Base-by-base conservation (phyloP, 2,888 invertebrate genomes). In the Acanthococcus lagerstroemiae region DNA sequence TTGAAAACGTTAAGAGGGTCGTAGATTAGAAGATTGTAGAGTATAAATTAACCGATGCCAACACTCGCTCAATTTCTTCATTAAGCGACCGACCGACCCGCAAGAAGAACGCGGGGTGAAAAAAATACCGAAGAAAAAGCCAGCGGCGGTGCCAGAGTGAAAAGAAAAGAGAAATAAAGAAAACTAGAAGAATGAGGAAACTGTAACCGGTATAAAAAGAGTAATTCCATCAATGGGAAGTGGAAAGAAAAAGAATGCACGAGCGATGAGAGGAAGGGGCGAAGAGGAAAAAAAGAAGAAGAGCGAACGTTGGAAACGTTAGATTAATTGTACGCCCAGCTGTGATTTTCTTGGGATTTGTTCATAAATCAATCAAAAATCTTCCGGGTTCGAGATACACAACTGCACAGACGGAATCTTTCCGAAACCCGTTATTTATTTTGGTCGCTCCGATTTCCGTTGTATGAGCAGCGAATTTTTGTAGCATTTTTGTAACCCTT, bases 271-370 rank as follows among this genome's bases (percentile, higher is more conserved):
- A 19, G 21, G 19, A 4, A 50, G 19, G 9, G n/a, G 37, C 37
- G 37, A 37, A 37, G 37, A 9, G n/a, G 37, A 9, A n/a, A 37
- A 37, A 9, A n/a, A 9, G 25, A 45, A 15, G 44, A 46, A 9
- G 25, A 58, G 46, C 17, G 44, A 44, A 57, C 19, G 55, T 37
- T 55, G 52, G 21, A 61, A 52, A 52, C 30, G 61, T 61, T 61
- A 61, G 61, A 61, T 61, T 61, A 61, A 61, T 61, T 61, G 61
- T 61, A 61, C 61, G 48, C 61, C 61, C 61, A 61, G 61, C 61
- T 61, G 61, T 61, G 61, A 61, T 61, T 61, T 61, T 61, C 61
- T 52, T 61, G 15, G 22, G 27, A 61, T 61, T 52, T 52, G 61
- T 52, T 52, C 61, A 61, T 61, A 61, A 61, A 61, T 61, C 61